phyloP scores from a whole-genome alignment of 1,140 invertebrate genomes.

The Megathymus violae region DNA sequence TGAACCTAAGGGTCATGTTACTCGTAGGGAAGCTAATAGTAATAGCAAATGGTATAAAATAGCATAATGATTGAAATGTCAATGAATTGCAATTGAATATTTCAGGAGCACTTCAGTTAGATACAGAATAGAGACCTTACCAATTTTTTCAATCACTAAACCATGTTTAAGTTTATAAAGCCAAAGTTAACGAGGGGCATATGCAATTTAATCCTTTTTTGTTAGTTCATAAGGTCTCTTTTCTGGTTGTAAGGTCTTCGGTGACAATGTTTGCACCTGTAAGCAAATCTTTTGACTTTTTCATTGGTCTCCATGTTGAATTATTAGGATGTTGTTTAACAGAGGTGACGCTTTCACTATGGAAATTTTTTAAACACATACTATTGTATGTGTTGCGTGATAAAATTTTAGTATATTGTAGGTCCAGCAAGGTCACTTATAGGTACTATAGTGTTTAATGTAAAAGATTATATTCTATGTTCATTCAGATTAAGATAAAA shows the following conservation, averaged over 20 bases:
- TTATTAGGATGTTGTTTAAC: background rate
- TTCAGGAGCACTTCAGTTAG: background rate
- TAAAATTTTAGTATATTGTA: background rate
- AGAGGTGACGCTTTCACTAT: background rate
- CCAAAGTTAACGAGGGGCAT: constrained; percentile 25
- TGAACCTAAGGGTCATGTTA: too few relatives aligned
- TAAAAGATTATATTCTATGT: background rate
- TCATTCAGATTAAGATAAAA: background rate
- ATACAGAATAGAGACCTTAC: background rate
- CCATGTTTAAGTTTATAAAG: constrained; percentile 21
- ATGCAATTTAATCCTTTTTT: constrained; percentile 24
- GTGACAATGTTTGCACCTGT: constrained; percentile 24
- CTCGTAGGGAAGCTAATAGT: too few relatives aligned
- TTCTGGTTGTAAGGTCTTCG: constrained; percentile 19
- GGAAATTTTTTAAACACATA: constrained; percentile 13
- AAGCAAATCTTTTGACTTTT: constrained; percentile 28
- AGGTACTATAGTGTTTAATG: too few relatives aligned
- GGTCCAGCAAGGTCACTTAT: constrained; percentile 14
- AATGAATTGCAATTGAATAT: background rate
- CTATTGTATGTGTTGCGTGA: constrained; percentile 7
- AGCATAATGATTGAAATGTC: too few relatives aligned
- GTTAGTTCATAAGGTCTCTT: constrained; percentile 12
- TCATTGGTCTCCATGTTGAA: constrained; percentile 8
- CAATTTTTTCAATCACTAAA: constrained; percentile 5
- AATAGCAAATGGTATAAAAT: too few relatives aligned